phyloP scores from a whole-genome alignment of 2,113 vertebrate genomes.

The Pandion haliaetus region DNA sequence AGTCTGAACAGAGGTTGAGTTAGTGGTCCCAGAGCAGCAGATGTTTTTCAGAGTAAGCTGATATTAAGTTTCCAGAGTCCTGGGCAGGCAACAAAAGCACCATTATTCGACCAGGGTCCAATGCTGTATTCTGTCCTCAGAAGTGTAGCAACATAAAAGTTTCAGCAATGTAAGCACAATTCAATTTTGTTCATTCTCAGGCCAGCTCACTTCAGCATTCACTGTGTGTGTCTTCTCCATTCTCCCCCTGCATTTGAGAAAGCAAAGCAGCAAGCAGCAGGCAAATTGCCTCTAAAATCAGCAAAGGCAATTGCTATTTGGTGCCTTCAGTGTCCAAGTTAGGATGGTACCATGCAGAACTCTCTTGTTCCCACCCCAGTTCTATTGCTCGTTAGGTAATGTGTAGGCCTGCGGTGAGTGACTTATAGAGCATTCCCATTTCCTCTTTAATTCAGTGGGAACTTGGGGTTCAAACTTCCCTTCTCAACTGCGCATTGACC shows the following conservation, averaged over 20 bases:
- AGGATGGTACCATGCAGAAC: neutral
- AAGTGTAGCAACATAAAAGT: neutral
- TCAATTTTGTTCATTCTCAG: neutral
- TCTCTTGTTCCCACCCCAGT: neutral
- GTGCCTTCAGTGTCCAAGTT: neutral
- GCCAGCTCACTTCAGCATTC: neutral
- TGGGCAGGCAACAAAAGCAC: neutral
- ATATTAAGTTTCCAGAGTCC: neutral
- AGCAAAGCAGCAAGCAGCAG: neutral
- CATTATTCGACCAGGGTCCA: neutral
- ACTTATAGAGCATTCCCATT: neutral
- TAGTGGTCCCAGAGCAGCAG: neutral
- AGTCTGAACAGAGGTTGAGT: neutral
- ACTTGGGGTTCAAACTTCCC: neutral
- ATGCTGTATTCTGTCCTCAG: neutral
- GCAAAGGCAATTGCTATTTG: neutral
- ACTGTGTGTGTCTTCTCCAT: neutral
- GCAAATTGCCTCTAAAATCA: neutral
- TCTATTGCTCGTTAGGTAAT: neutral
- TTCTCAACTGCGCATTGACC: neutral
- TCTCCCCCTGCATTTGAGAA: neutral
- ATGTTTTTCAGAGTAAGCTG: neutral
- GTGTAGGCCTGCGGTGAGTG: neutral
- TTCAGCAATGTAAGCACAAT: neutral
- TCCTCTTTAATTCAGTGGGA: neutral